Conservation (phyloP, 2,888 invertebrate species). For the Conomelus anceps region DNA sequence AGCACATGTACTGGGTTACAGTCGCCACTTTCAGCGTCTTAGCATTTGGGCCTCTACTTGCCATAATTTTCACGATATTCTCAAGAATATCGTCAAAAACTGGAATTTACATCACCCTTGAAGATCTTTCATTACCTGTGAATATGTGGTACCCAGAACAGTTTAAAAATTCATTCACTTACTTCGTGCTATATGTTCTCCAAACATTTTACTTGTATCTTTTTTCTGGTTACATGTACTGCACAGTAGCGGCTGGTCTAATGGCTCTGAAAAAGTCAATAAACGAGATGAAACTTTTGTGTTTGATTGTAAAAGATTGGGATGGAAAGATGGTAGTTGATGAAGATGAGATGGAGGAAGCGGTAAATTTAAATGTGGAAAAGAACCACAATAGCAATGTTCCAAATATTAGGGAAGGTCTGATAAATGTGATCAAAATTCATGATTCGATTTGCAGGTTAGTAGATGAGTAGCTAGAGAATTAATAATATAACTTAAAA, state of each 20-base stretch:
- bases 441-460: not conserved
- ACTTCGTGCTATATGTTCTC: not conserved
- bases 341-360: not conserved
- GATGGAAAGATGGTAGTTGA: not conserved
- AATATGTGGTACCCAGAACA: not conserved
- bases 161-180: not conserved
- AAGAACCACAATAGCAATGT: not conserved
- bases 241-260: not conserved
- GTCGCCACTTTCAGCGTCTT: not conserved
- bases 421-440: not conserved
- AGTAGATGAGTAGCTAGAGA: no score
- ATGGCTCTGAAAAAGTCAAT: not conserved
- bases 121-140: not conserved
- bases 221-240: not conserved
- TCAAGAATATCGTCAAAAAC: not conserved
- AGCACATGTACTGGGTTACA: not conserved
- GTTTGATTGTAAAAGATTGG: not conserved
- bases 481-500: no score
- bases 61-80: not conserved
- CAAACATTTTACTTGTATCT: not conserved
- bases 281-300: not conserved
- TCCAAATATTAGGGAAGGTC: not conserved
- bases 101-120: not conserved
- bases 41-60: not conserved
- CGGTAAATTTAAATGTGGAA: not conserved